Evolutionary conservation across 2,888 invertebrate genomes (phyloP).

Genomic region (Mythimna ferrago): DNA sequence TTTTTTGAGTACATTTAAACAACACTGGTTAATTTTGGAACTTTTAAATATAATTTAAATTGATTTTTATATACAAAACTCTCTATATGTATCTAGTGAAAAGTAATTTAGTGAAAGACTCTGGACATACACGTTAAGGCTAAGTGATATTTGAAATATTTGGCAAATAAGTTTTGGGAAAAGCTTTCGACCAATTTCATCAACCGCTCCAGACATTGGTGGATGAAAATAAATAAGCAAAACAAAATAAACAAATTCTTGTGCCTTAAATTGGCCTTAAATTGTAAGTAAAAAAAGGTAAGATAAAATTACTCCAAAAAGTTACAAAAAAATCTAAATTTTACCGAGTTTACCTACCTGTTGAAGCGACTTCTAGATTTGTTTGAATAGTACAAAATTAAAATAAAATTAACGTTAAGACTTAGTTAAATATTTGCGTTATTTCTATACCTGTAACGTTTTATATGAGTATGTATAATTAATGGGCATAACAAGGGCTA

Average conservation of each 20-base stretch:
- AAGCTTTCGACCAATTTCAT: slow-evolving; percentile 89
- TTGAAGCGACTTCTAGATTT: slow-evolving; percentile 89
- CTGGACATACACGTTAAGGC: slow-evolving; percentile 86
- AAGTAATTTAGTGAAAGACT: slow-evolving; percentile 88
- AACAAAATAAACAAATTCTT: slow-evolving; percentile 79
- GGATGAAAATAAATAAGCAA: slow-evolving; percentile 82
- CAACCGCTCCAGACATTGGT: slow-evolving; percentile 84
- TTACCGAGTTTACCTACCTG: slow-evolving; percentile 88
- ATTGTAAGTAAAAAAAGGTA: slow-evolving; percentile 88
- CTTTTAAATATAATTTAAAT: slow-evolving; percentile 87
- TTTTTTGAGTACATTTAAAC: slow-evolving; percentile 90
- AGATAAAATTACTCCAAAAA: slow-evolving; percentile 85
- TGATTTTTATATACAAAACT: slow-evolving; percentile 89
- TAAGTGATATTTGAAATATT: slow-evolving; percentile 89
- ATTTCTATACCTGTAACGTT: slow-evolving; percentile 89
- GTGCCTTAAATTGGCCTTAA: slow-evolving; percentile 92
- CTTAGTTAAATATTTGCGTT: slow-evolving; percentile 88
- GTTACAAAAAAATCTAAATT: slow-evolving; percentile 85
- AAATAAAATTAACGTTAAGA: slow-evolving; percentile 89
- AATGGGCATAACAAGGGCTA: slow-evolving; percentile 86
- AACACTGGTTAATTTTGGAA: slow-evolving; percentile 91
- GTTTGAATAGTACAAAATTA: slow-evolving; percentile 90
- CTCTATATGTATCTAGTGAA: slow-evolving; percentile 88
- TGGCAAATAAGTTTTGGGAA: slow-evolving; percentile 84
- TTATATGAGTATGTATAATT: slow-evolving; percentile 86